phyloP scores from a whole-genome alignment of 2,888 invertebrate species.

The Agrilus cyanescens region DNA sequence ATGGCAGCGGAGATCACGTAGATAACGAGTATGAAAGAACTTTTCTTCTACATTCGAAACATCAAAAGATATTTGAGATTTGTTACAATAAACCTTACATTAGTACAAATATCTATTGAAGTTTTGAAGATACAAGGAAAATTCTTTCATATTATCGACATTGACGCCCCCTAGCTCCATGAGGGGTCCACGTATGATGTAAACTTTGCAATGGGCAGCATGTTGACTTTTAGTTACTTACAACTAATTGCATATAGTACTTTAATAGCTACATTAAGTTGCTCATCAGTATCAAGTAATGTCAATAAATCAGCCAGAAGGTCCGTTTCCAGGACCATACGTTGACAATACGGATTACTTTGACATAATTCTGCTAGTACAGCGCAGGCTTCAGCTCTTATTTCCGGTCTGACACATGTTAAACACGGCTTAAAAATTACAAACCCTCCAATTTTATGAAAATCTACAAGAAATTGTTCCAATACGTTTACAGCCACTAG shows the following conservation, averaged over 20 bases:
- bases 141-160: too few species aligned
- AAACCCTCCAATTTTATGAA: slow-evolving; percentile 75
- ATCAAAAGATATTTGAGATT: too few species aligned
- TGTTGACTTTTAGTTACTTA: slow-evolving; percentile 41
- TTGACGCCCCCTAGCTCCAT: too few species aligned
- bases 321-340: slow-evolving; percentile 51
- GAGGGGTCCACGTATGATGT: too few species aligned
- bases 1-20: too few species aligned
- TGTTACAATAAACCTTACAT: too few species aligned
- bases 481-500: too few species aligned
- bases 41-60: too few species aligned
- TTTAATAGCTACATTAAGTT: slow-evolving; percentile 49
- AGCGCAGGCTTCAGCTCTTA: slow-evolving; percentile 53
- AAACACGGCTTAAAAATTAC: slow-evolving; percentile 57
- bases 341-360: slow-evolving; percentile 76
- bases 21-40: too few species aligned
- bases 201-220: too few species aligned
- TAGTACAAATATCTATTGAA: too few species aligned
- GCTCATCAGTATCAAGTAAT: slow-evolving; percentile 44
- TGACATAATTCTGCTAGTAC: slow-evolving; percentile 71
- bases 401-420: slow-evolving; percentile 44
- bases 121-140: too few species aligned
- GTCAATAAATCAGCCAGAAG: slow-evolving; percentile 51
- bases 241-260: slow-evolving; percentile 72
- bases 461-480: slow-evolving; percentile 50